Evolutionary conservation across 1,140 invertebrate genomes (phyloP).

Genomic region (Acromyrmex charruanus): DNA sequence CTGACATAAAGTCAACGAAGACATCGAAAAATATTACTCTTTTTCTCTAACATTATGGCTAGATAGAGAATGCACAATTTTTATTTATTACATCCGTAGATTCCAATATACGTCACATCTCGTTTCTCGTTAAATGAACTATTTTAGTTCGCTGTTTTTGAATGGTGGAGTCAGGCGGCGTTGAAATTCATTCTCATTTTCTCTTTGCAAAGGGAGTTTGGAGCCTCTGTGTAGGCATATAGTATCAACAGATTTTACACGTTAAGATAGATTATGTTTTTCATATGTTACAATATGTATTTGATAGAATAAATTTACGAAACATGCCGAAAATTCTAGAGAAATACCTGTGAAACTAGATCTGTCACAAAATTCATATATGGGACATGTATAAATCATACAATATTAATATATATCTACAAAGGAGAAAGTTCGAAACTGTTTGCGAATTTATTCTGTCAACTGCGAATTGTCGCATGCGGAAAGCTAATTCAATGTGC

Average conservation of each 20-base stretch:
- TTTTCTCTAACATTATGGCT: not conserved
- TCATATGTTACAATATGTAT: not conserved
- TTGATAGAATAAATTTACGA: conserved; percentile 1
- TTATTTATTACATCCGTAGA: not conserved
- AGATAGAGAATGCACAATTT: not conserved
- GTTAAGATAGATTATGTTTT: not conserved
- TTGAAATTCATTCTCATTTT: not conserved
- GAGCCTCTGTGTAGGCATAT: not conserved
- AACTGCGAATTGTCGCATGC: not conserved
- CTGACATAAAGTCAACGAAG: not conserved
- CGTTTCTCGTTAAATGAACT: not conserved
- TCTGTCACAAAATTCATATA: not conserved
- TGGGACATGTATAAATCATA: not conserved
- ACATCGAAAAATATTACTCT: not conserved
- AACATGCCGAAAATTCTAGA: not conserved
- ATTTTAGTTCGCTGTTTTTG: not conserved
- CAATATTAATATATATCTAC: conserved; percentile 16
- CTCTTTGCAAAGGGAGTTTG: not conserved
- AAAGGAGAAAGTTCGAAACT: not conserved
- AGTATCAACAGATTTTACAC: not conserved
- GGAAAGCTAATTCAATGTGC: conserved; percentile 13
- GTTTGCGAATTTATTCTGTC: conserved; percentile 2
- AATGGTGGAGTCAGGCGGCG: not conserved
- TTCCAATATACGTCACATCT: not conserved
- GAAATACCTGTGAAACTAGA: not conserved